These are phyloP conservation scores for Microctonus aethiopoides DNA, from an alignment of 2,888 invertebrate genomes.

Conservation along the genomic window DNA sequence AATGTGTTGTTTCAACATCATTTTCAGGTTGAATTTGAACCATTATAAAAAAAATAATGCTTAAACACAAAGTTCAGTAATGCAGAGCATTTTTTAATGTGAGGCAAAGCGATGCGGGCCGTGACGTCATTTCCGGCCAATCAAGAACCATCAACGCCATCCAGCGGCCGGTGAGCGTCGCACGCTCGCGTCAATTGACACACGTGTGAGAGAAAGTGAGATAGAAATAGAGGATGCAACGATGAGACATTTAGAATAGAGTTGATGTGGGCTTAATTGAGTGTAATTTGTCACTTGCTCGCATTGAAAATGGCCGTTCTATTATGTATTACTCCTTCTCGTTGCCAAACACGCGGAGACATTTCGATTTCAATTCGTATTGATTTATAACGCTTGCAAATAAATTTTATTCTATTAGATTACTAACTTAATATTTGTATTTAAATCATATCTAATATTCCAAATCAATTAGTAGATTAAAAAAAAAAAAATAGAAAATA, in stretches of 20 bases:
- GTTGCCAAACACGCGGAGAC: not conserved
- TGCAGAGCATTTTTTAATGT: slow-evolving; percentile 12
- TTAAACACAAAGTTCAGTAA: slow-evolving; percentile 18
- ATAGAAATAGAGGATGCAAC: slow-evolving; percentile 17
- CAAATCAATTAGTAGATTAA: not conserved
- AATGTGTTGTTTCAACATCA: too few relatives aligned
- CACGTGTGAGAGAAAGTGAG: slow-evolving; percentile 17
- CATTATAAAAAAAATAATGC: too few relatives aligned
- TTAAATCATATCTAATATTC: not conserved
- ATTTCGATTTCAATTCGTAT: not conserved
- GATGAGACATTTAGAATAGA: slow-evolving; percentile 40
- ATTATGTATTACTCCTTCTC: not conserved
- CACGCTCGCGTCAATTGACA: slow-evolving; percentile 24
- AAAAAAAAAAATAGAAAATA: not conserved
- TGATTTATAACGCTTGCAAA: not conserved
- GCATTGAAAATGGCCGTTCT: slow-evolving; percentile 26
- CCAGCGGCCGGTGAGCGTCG: slow-evolving; percentile 21
- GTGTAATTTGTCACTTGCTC: slow-evolving; percentile 48
- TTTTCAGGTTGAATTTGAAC: too few relatives aligned
- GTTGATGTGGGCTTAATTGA: slow-evolving; percentile 52
- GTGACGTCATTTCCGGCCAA: slow-evolving; percentile 66
- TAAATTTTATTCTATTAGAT: not conserved
- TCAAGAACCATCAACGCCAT: slow-evolving; percentile 64
- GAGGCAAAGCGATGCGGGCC: slow-evolving; percentile 51
- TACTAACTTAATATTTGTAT: not conserved